These are phyloP conservation scores for Athrips mouffetella DNA, from an alignment of 2,888 invertebrate species.

Conservation along the genomic window DNA sequence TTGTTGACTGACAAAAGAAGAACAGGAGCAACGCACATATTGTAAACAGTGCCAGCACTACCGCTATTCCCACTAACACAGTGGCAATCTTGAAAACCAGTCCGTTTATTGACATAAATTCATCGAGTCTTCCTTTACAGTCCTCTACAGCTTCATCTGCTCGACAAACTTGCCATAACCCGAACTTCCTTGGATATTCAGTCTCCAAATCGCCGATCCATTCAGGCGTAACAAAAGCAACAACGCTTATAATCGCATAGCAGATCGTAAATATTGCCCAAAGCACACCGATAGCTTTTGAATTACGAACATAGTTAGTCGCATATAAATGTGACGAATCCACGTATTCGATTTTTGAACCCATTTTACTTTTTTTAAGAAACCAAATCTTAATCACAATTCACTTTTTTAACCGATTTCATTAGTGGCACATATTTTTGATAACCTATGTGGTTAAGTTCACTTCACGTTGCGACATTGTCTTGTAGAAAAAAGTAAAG, in stretches of 20 bases:
- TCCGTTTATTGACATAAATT: conserved; percentile 88
- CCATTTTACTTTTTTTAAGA: conserved; percentile 76
- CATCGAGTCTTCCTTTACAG: conserved; percentile 91
- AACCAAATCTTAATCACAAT: conserved; percentile 23
- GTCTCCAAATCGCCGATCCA: conserved; percentile 92
- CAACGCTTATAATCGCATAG: conserved; percentile 96
- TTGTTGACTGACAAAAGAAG: conserved; percentile 94
- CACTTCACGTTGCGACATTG: conserved; percentile 19
- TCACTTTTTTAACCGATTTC: too few species aligned
- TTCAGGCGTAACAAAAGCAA: conserved; percentile 96
- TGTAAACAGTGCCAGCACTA: conserved; percentile 89
- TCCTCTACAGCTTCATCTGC: conserved; percentile 87
- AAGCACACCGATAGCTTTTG: conserved; percentile 96
- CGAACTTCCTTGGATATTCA: conserved; percentile 93
- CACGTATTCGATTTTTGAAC: conserved; percentile 94
- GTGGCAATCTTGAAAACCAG: conserved; percentile 92
- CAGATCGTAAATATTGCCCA: conserved; percentile 99
- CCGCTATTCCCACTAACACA: conserved; percentile 91
- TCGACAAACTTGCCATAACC: conserved; percentile 93
- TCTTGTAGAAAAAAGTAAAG: conserved; percentile 16
- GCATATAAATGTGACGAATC: conserved; percentile 94
- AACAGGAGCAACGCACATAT: conserved; percentile 94
- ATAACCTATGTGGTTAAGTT: not conserved
- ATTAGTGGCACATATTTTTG: conserved; percentile 12
- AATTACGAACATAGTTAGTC: conserved; percentile 93